phyloP scores from a whole-genome alignment of 2,797 vertebrate genomes.

The Eutrigla gurnardus region DNA sequence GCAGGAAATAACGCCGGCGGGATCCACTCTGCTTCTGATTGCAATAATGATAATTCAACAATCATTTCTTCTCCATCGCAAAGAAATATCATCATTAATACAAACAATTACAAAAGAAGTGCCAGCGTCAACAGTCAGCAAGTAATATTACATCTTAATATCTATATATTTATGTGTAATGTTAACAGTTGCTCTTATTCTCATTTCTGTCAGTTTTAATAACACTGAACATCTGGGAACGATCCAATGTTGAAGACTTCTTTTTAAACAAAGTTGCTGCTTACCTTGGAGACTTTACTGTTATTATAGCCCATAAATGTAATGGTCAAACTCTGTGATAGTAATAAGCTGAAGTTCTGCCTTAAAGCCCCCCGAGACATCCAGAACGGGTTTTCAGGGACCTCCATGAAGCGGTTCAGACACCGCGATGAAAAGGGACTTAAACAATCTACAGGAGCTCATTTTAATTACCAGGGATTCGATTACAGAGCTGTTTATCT shows the following conservation, averaged over 20 bases:
- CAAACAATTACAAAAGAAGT: too few relatives aligned
- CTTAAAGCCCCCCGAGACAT: background rate
- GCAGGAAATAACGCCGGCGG: background rate
- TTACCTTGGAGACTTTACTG: background rate
- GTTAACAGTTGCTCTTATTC: background rate
- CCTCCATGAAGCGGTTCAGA: background rate
- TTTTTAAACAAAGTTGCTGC: background rate
- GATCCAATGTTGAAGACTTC: background rate
- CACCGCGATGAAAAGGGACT: background rate
- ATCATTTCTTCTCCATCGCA: too few relatives aligned
- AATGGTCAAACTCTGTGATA: background rate
- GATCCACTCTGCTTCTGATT: too few relatives aligned
- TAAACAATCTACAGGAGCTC: background rate
- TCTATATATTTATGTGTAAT: too few relatives aligned
- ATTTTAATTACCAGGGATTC: slow-evolving; percentile 6
- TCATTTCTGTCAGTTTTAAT: background rate
- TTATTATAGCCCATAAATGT: background rate
- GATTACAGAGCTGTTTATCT: background rate
- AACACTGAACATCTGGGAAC: background rate
- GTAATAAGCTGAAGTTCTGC: background rate
- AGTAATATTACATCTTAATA: too few relatives aligned
- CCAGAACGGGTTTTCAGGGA: background rate
- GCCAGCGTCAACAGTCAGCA: too few relatives aligned
- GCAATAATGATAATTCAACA: too few relatives aligned
- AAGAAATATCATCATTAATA: too few relatives aligned